Percentiles rank a stretch among this genome's conserved stretches.
Conservation (phyloP, 2,888 invertebrate species). For the Coleophora deauratella region DNA sequence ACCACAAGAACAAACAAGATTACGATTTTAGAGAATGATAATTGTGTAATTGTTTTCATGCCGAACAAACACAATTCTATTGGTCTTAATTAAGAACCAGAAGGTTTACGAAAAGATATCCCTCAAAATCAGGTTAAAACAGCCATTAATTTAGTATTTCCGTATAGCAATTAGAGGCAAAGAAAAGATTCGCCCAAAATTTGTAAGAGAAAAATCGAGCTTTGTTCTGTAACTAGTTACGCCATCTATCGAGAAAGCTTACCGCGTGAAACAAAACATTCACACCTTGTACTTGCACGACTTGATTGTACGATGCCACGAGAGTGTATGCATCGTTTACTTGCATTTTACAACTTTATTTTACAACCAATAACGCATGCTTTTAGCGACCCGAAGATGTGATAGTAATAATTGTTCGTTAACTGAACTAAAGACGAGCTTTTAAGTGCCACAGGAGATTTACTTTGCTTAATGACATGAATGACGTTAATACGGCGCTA, state of each 20-base stretch:
- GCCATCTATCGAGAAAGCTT: conserved; percentile 45
- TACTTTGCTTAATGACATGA: too few species aligned
- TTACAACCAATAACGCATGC: background rate
- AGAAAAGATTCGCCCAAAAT: conserved; percentile 32
- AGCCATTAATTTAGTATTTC: conserved; percentile 37
- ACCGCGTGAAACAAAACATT: background rate
- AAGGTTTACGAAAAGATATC: conserved; percentile 20
- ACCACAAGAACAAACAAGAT: too few species aligned
- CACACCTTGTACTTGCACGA: too few species aligned
- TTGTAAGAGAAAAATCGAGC: conserved; percentile 19
- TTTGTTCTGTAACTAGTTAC: conserved; percentile 45
- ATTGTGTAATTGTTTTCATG: too few species aligned
- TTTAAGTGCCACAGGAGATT: too few species aligned
- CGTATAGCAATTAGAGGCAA: conserved; percentile 38
- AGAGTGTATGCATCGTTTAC: too few species aligned
- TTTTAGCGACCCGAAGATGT: background rate
- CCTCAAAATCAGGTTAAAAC: conserved; percentile 35
- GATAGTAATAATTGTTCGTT: too few species aligned
- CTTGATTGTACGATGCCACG: too few species aligned
- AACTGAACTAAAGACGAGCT: too few species aligned
- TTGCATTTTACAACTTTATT: background rate
- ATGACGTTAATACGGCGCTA: conserved; percentile 6
- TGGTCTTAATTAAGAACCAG: too few species aligned
- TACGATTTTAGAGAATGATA: too few species aligned
- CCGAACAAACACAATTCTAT: too few species aligned